Percentiles rank a stretch among this genome's conserved stretches.
phyloP scores from a whole-genome alignment of 2,113 vertebrate species.

The Crocuta crocuta region DNA sequence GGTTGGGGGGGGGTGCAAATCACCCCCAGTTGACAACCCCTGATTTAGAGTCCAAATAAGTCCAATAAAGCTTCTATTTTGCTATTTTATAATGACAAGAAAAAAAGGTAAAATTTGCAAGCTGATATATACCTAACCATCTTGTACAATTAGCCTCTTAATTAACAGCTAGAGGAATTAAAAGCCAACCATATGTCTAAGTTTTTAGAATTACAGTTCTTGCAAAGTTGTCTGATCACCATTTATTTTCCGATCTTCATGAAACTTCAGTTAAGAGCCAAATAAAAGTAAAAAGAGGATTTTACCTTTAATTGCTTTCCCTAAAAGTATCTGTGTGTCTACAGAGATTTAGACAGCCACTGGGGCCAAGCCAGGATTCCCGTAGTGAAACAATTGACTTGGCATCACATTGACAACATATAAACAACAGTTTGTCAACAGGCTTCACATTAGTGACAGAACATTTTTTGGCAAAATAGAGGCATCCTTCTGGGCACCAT shows the following conservation, averaged over 20 bases:
- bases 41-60: conserved; percentile 21
- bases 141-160: conserved; percentile 77
- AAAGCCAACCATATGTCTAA: conserved; percentile 74
- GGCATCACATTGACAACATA: conserved; percentile 92
- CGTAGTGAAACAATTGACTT: conserved; percentile 89
- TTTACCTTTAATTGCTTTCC: conserved; percentile 73
- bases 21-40: background rate
- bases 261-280: conserved; percentile 67
- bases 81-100: conserved; percentile 30
- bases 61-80: background rate
- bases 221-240: conserved; percentile 63
- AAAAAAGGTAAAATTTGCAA: conserved; percentile 49
- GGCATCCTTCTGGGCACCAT: conserved; percentile 88
- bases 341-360: conserved; percentile 88
- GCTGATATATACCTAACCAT: conserved; percentile 61
- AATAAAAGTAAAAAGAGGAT: conserved; percentile 83
- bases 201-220: conserved; percentile 58
- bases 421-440: conserved; percentile 94
- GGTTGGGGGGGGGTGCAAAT: background rate
- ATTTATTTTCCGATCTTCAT: conserved; percentile 61
- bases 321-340: conserved; percentile 83
- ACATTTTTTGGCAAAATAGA: conserved; percentile 90
- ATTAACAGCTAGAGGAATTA: conserved; percentile 71
- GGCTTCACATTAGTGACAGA: conserved; percentile 95
- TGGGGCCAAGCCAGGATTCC: conserved; percentile 93